Evolutionary conservation across 2,797 vertebrate genomes (phyloP), one percentile per base, ranked within the genome.

Genomic region (Poecilia velifera): DNA sequence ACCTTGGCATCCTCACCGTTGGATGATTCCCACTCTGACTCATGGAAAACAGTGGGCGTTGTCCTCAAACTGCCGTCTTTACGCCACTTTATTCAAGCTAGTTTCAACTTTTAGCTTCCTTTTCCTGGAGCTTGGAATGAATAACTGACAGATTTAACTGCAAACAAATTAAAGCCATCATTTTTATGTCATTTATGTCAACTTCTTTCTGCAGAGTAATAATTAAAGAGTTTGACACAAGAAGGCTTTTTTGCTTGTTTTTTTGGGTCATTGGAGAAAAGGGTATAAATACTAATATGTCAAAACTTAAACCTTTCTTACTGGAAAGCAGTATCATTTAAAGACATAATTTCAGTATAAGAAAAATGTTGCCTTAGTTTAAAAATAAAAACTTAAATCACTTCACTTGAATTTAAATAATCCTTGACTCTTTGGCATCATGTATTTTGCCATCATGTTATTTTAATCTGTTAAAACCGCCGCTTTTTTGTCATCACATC

Each of bases 21-120:
- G 47, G 82, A 77, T 66, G 78, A 85, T 62, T 71, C 90, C 87
- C 81, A 77, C 89, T 86, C 84, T 89, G 92, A 92, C 85, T 90
- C 88, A 87, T 85, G 86, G 86, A 90, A 87, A 90, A 87, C 81
- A 85, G 87, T 79, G 85, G 86, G 87, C 6, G 72, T 80, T 75
- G 59, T 77, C 16, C 77, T 64, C 72, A 10, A 16, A 43, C 18
- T 49, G 12, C 71, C 41, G 14, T 82, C 86, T 71, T 45, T 77
- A 62, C 73, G 28, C 72, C 76, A 71, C 41, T 0, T 79, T 82
- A 55, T 28, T 41, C 80, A 80, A 66, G 22, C 74, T 75, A 51
- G 78, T 76, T 72, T 76, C 25, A 80, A 41, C 47, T 79, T 77
- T 75, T 53, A 64, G 31, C 28, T 10, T 41, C 2, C 31, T 39